These are phyloP conservation scores for Agrypnia vestita DNA, from an alignment of 1,140 invertebrate species.

Conservation along the genomic window DNA sequence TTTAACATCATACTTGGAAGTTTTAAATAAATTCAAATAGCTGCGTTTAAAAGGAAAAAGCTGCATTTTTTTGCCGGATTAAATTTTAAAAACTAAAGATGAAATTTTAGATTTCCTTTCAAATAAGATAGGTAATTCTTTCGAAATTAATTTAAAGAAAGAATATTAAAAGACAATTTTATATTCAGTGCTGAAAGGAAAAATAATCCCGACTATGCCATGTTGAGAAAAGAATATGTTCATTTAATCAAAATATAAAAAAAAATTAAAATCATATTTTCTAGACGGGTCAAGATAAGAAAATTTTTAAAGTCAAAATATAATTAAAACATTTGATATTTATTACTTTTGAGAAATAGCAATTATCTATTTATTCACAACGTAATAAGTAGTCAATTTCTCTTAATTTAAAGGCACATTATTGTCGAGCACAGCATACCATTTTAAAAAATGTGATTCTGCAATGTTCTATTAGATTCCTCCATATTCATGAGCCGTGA, in stretches of 20 bases:
- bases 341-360: conserved; percentile 19
- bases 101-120: not conserved
- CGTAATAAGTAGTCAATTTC: conserved; percentile 13
- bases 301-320: not conserved
- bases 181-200: too few species aligned
- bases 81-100: not conserved
- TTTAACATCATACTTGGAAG: not conserved
- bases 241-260: too few species aligned
- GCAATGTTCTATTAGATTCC: not conserved
- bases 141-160: not conserved
- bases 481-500: not conserved
- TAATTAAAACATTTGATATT: not conserved
- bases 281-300: not conserved
- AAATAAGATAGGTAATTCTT: not conserved
- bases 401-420: not conserved
- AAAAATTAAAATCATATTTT: not conserved
- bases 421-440: conserved; percentile 10
- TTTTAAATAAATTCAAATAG: not conserved
- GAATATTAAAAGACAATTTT: too few species aligned
- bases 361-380: conserved; percentile 13
- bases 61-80: not conserved
- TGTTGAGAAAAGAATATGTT: too few species aligned
- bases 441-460: not conserved
- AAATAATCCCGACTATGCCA: too few species aligned
- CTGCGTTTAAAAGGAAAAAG: not conserved